Evolutionary conservation across 2,113 vertebrate species (phyloP).

Genomic region (Ginglymostoma cirratum): DNA sequence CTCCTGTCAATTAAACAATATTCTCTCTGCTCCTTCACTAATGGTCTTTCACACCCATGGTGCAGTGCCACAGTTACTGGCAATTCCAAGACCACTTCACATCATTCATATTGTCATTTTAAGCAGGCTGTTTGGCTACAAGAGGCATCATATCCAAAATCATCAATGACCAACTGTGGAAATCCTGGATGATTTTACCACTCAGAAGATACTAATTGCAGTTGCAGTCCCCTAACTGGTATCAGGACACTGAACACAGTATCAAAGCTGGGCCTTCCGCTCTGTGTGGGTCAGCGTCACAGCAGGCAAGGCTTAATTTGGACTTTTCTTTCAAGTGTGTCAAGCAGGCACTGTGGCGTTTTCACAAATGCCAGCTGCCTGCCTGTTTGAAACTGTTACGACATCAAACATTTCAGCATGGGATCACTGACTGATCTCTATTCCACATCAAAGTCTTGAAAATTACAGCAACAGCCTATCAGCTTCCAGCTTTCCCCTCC

Average conservation of each 20-base stretch:
- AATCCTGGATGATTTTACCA: neutral
- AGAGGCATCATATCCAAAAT: neutral
- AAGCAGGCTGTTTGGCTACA: neutral
- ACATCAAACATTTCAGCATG: conserved; percentile 19
- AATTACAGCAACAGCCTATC: neutral
- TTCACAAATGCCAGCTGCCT: conserved; percentile 9
- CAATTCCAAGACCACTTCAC: neutral
- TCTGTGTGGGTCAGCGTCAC: neutral
- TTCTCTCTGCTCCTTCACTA: neutral
- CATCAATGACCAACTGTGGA: neutral
- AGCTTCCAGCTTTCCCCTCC: neutral
- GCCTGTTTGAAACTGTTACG: conserved; percentile 2
- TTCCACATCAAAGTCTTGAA: neutral
- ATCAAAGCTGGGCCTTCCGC: neutral
- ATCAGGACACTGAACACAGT: neutral
- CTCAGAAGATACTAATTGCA: neutral
- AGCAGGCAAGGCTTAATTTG: neutral
- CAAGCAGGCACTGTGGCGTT: neutral
- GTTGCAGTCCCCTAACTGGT: neutral
- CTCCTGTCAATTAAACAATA: no score
- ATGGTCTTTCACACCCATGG: neutral
- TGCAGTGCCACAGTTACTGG: neutral
- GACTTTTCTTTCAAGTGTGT: neutral
- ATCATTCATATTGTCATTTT: neutral
- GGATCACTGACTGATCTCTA: neutral